Base-by-base conservation (phyloP, 1,140 invertebrate genomes). In the Leptinotarsa lineolata region DNA sequence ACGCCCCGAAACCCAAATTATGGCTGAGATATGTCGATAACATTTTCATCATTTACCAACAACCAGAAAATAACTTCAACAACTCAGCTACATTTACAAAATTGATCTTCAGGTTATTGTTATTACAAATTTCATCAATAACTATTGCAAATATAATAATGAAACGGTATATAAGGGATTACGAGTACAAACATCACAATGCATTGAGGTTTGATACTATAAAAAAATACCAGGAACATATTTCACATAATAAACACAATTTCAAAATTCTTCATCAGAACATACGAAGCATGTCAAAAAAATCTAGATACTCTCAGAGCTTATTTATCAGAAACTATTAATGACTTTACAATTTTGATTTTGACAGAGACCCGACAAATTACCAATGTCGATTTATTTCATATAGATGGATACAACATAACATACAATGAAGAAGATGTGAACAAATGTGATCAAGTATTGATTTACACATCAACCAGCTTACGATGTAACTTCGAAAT, bases 401-500 rank as follows among this genome's bases (percentile, higher is more conserved):
- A 63, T 63, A 63, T 63, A 63, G 60, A 63, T 12, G 60, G 60
- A 18, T 63, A 63, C 5, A 63, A 63, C 5, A 63, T 63, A 63
- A 63, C 60, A 63, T 63, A 63, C 6, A 63, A 63, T 63, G 21
- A 63, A 63, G 60, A n/a, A 63, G 20, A 63, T 63, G 21, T 21
- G 20, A 63, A 22, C 0, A 63, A 63, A 63, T 63, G 60, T 63
- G 60, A 22, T 24, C n/a, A 15, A 12, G 60, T 18, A 63, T 63
- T 63, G 60, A 63, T 63, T 13, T 63, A 22, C n/a, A 63, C 21
- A 63, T 24, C 60, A 24, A 63, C 60, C 20, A 63, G 60, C 20
- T 20, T 22, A 63, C 60, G 60, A 63, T 63, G 22, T 63, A 63
- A 63, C 60, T 63, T 63, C 15, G 22, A 63, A 63, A 63, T 63